A percentile compares a stretch with the other conserved stretches of the same genome.
These are phyloP conservation scores for Pygmarrhopalites habei DNA, from an alignment of 1,140 invertebrate genomes.

Conservation along the genomic window DNA sequence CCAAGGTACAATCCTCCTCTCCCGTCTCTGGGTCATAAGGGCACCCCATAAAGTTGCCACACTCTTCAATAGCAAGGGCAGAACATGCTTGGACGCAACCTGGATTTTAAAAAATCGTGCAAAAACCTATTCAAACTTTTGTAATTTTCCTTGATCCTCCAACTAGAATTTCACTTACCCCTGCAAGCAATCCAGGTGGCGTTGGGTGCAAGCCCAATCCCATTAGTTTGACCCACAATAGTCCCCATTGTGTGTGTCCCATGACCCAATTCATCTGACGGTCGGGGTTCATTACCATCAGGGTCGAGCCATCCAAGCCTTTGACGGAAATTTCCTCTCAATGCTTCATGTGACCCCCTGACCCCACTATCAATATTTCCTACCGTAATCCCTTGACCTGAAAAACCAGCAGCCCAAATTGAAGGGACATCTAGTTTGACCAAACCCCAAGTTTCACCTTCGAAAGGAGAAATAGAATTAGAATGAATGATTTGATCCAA, in stretches of 20 bases:
- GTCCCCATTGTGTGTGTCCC: conserved; percentile 23
- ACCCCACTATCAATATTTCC: conserved; percentile 23
- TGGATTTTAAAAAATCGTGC: no score
- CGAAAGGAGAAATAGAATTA: no score
- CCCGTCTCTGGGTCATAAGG: conserved; percentile 17
- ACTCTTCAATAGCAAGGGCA: conserved; percentile 1
- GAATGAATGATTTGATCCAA: no score
- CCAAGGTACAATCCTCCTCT: conserved; percentile 15
- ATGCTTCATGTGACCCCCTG: conserved; percentile 5
- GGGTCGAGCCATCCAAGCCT: conserved; percentile 19
- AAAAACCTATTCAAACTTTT: no score
- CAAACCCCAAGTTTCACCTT: no score
- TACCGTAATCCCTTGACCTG: background rate
- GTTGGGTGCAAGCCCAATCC: conserved; percentile 20
- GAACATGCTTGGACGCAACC: background rate
- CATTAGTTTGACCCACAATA: conserved; percentile 8
- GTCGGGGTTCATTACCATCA: background rate
- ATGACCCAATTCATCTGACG: conserved; percentile 20
- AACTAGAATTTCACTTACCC: no score
- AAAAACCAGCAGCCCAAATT: background rate
- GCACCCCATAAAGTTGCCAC: conserved; percentile 22
- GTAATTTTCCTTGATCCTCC: no score
- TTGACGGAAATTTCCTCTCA: conserved; percentile 1
- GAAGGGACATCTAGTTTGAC: no score
- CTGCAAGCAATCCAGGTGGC: conserved; percentile 5